Percentiles rank a stretch among this genome's conserved stretches.
These are phyloP conservation scores for Anguilla marmorata DNA, from an alignment of 2,797 vertebrate species.

Conservation along the genomic window DNA sequence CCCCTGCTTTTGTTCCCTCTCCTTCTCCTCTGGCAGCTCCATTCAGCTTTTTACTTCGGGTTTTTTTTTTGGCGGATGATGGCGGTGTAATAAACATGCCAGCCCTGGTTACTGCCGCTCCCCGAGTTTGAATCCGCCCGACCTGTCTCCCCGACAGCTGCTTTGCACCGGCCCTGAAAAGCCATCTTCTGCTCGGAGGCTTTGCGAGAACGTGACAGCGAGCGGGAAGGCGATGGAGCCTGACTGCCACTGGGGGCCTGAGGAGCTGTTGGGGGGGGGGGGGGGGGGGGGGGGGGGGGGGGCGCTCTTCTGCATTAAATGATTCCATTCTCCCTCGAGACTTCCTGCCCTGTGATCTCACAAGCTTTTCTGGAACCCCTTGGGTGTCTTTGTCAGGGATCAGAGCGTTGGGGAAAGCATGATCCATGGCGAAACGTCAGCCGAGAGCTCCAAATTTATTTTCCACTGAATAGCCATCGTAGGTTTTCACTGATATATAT, in stretches of 20 bases:
- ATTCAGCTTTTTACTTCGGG: constrained; percentile 44
- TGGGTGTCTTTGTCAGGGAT: neutral
- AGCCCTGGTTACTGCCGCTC: constrained; percentile 42
- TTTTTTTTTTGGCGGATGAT: constrained; percentile 44
- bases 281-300: neutral
- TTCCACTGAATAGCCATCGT: neutral
- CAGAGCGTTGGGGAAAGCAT: too few species aligned
- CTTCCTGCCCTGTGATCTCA: neutral
- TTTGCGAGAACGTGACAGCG: neutral
- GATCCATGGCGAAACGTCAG: too few species aligned
- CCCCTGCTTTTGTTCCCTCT: constrained; percentile 40
- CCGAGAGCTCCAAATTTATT: too few species aligned
- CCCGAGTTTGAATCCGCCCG: neutral
- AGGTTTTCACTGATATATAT: neutral
- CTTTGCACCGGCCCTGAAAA: neutral
- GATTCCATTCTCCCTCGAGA: neutral
- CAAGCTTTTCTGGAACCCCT: neutral
- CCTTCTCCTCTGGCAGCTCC: constrained; percentile 41
- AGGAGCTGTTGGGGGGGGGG: neutral
- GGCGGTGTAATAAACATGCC: constrained; percentile 52
- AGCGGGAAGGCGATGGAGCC: neutral
- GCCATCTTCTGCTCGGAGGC: neutral
- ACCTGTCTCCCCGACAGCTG: neutral
- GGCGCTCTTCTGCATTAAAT: neutral
- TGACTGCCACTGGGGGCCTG: neutral